Conservation (phyloP, 2,888 invertebrate species). For the Hypomecis atomaria region DNA sequence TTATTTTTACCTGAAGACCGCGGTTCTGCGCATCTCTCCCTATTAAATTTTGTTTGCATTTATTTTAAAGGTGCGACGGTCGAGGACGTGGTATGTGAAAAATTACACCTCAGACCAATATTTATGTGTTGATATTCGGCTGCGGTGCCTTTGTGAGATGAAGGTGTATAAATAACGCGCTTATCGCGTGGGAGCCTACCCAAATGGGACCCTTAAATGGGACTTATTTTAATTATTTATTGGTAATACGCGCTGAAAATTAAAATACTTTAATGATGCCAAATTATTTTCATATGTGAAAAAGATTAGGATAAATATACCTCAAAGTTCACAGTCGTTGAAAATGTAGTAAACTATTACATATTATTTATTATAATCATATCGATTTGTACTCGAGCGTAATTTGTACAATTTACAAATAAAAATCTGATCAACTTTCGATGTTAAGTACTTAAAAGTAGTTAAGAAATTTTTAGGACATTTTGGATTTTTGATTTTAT, state of each 20-base stretch:
- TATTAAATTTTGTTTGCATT: conserved; percentile 85
- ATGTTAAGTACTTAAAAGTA: no score
- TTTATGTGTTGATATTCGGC: conserved; percentile 85
- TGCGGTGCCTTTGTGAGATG: conserved; percentile 84
- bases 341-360: no score
- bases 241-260: conserved; percentile 53
- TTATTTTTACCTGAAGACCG: conserved; percentile 82
- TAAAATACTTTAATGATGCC: neutral
- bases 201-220: conserved; percentile 83
- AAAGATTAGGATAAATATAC: no score
- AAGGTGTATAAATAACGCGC: conserved; percentile 84
- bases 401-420: no score
- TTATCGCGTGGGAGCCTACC: conserved; percentile 84
- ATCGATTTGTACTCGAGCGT: no score
- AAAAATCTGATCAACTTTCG: no score
- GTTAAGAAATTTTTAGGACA: no score
- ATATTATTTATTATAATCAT: no score
- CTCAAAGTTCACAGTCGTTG: no score
- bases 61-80: conserved; percentile 85
- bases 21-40: conserved; percentile 84
- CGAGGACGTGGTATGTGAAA: conserved; percentile 84
- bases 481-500: no score
- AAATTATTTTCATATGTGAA: neutral
- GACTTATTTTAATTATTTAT: conserved; percentile 84
- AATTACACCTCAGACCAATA: conserved; percentile 85